These are phyloP conservation scores for Pentalonia nigronervosa DNA, from an alignment of 1,140 invertebrate species.

Conservation along the genomic window DNA sequence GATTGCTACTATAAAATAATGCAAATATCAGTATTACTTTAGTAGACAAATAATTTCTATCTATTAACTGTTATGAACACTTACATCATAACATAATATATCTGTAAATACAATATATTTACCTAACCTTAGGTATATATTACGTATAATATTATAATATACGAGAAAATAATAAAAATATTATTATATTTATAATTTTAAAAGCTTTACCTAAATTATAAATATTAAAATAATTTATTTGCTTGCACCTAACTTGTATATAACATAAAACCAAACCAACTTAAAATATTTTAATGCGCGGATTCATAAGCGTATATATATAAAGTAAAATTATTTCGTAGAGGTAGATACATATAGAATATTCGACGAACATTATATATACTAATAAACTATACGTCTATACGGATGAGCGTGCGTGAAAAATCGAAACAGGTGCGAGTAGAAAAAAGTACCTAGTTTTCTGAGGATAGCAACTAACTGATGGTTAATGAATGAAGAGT, in stretches of 20 bases:
- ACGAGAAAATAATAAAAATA: background rate
- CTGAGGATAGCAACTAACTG: constrained; percentile 31
- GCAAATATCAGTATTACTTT: background rate
- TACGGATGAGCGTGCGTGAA: constrained; percentile 35
- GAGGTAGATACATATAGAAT: background rate
- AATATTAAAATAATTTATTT: background rate
- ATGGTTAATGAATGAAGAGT: constrained; percentile 54
- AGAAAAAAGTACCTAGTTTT: constrained; percentile 39
- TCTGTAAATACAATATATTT: too few relatives aligned
- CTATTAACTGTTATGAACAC: background rate
- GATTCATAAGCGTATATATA: background rate
- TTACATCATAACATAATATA: background rate
- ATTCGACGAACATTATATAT: constrained; percentile 9
- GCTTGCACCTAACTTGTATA: background rate
- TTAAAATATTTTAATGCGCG: background rate
- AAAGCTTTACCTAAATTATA: too few relatives aligned
- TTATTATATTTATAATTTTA: background rate
- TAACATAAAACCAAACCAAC: background rate
- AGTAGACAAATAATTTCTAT: background rate
- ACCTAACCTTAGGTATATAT: too few relatives aligned
- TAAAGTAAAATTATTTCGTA: background rate
- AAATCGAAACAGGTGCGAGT: constrained; percentile 52
- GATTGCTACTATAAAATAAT: background rate
- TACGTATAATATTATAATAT: background rate
- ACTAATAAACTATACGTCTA: background rate